Evolutionary conservation across 2,888 invertebrate species (phyloP).

Genomic region (Parnassius apollo): DNA sequence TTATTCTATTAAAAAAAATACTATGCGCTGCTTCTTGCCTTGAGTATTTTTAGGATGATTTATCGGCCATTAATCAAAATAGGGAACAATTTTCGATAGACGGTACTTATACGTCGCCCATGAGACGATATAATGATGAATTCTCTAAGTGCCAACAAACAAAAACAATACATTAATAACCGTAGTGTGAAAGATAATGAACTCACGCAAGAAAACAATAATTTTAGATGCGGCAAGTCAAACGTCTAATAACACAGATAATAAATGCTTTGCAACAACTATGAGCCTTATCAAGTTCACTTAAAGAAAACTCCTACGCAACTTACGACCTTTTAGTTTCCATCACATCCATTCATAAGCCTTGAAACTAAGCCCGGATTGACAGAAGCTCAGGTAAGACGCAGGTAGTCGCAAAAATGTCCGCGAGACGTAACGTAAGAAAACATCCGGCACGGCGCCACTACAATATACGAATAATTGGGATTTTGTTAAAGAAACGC

Average conservation of each 20-base stretch:
- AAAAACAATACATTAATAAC: too few species aligned
- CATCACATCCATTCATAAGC: not conserved
- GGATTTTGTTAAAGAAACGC: constrained; percentile 12
- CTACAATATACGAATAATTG: constrained; percentile 18
- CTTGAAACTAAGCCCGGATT: constrained; percentile 9
- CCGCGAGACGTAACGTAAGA: constrained; percentile 6
- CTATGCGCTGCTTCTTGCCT: too few species aligned
- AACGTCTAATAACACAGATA: constrained; percentile 22
- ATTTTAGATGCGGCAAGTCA: constrained; percentile 13
- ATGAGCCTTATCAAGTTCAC: not conserved
- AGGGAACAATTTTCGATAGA: too few species aligned
- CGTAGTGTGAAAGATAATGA: not conserved
- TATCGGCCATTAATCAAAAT: too few species aligned
- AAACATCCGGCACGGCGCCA: constrained; percentile 23
- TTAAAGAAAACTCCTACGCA: not conserved
- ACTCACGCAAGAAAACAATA: constrained; percentile 10
- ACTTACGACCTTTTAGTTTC: not conserved
- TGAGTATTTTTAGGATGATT: too few species aligned
- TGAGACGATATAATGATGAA: too few species aligned
- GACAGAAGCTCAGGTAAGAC: constrained; percentile 14
- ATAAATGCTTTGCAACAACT: not conserved
- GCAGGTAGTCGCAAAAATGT: constrained; percentile 12
- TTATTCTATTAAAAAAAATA: too few species aligned
- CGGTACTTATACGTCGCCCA: too few species aligned
- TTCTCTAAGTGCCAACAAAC: too few species aligned